Base-by-base conservation (phyloP, 64 coral and sea anemone species). In the Stylophora pistillata region DNA sequence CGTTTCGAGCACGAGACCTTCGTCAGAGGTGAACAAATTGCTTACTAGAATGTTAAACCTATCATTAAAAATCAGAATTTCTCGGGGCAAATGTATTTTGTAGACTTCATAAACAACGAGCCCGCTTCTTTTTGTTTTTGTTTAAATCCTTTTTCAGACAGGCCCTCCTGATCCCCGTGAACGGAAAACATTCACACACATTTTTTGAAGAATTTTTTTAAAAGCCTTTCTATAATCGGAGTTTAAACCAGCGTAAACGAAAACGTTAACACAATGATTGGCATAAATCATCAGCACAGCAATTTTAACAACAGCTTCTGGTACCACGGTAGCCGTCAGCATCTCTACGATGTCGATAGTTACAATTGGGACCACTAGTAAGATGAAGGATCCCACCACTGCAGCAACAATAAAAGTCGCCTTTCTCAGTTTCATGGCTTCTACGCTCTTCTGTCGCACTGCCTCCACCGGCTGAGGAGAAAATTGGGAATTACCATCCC, bases 171-270 rank as follows among this genome's bases (percentile, higher is more conserved):
- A 11, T 11, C 73, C 53, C 3, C 37, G 37, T 7, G 7, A 47
- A 47, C 37, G 37, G 73, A 76, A 15, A 76, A 76, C 12, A 53
- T n/a, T 54, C 13, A 76, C 53, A 20, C 73, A 18, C n/a, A n/a
- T n/a, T 23, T n/a, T 76, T 37, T 34, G 12, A 15, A 95, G 27
- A 33, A 92, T 94, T 12, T 74, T 94, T 23, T 62, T 78, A 58
- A 94, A 98, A 18, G 95, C 89, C 16, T 81, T 91, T 65, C 89
- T 94, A 52, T 94, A 98, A 53, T 98, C 95, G 1, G 73, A 82
- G 33, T 98, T 98, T 31, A 89, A 94, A 0, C 95, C 95, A 16
- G 92, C 92, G 59, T 98, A 98, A 17, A 98, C 84, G 56, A 98
- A 98, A 16, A 94, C 92, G 70, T 98, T 98, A 0, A 98, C 92